A percentile compares a stretch with the other conserved stretches of the same genome.
Conservation (phyloP, 2,888 invertebrate genomes). For the Clitarchus hookeri region DNA sequence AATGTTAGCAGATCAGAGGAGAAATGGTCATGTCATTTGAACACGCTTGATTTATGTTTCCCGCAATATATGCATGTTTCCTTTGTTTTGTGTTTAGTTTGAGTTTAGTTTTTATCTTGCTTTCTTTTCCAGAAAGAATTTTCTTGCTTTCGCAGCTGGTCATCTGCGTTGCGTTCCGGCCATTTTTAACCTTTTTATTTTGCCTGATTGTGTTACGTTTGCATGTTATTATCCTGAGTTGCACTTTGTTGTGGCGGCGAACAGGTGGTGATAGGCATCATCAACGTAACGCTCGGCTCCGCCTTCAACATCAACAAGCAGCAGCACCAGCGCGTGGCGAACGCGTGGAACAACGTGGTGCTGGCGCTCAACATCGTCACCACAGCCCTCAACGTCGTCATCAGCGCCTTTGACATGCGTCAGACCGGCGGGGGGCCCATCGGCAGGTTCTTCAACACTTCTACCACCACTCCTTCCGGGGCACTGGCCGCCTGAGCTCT, state of each 20-base stretch:
- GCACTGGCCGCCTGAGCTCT: background rate
- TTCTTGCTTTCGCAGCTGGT: constrained; percentile 6
- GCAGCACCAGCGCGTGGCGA: constrained; percentile 62
- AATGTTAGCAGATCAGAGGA: no score
- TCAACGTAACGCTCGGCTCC: constrained; percentile 64
- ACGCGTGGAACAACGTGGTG: constrained; percentile 64
- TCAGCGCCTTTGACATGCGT: constrained; percentile 63
- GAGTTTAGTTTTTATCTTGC: constrained; percentile 11
- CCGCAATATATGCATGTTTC: background rate
- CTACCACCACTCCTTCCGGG: background rate
- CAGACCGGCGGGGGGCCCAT: constrained; percentile 25
- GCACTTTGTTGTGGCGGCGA: constrained; percentile 29
- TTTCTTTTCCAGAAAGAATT: constrained; percentile 10
- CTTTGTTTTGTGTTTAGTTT: background rate
- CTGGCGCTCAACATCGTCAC: constrained; percentile 63
- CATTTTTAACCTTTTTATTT: constrained; percentile 41
- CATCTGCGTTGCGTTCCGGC: background rate
- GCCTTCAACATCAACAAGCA: constrained; percentile 66
- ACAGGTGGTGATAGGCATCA: constrained; percentile 64
- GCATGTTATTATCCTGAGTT: constrained; percentile 40
- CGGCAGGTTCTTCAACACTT: background rate
- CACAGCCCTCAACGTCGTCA: constrained; percentile 64
- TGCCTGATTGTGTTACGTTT: constrained; percentile 35
- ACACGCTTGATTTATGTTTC: no score
- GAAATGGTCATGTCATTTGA: no score